Conservation (phyloP, 2,113 vertebrate species). For the Prietella phreatophila region DNA sequence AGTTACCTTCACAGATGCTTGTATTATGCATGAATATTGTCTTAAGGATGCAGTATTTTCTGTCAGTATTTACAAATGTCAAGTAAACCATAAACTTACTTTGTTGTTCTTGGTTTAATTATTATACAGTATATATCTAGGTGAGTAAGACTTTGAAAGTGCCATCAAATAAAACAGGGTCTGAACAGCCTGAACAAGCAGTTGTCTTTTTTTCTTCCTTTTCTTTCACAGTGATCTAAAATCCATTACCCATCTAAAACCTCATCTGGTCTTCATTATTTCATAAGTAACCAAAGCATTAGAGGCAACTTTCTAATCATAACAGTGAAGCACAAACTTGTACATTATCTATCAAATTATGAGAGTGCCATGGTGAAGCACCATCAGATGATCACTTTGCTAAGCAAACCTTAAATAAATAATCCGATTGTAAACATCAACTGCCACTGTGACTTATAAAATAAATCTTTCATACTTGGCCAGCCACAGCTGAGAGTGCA, state of each 20-base stretch:
- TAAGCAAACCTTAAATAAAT: conserved; percentile 37
- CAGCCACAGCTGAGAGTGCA: conserved; percentile 22
- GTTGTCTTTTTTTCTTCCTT: not conserved
- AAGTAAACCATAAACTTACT: not conserved
- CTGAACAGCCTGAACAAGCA: not conserved
- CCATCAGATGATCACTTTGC: not conserved
- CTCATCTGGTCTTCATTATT: conserved; percentile 22
- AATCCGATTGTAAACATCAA: conserved; percentile 11
- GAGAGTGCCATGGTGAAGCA: not conserved
- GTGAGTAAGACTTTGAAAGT: not conserved
- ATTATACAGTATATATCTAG: not conserved
- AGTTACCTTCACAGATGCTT: not conserved
- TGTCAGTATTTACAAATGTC: not conserved
- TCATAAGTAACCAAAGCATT: conserved; percentile 2
- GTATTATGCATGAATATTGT: not conserved
- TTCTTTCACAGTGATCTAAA: conserved; percentile 10
- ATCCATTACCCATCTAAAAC: conserved; percentile 21
- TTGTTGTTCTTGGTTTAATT: not conserved
- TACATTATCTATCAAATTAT: conserved; percentile 6
- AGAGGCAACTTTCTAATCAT: conserved; percentile 24
- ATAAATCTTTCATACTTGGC: conserved; percentile 40
- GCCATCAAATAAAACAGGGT: conserved; percentile 4
- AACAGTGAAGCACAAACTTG: not conserved
- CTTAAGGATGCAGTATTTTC: not conserved
- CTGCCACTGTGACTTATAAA: conserved; percentile 9